Conservation (phyloP, 23 tunicate genomes). For the Ascidia mentula region DNA sequence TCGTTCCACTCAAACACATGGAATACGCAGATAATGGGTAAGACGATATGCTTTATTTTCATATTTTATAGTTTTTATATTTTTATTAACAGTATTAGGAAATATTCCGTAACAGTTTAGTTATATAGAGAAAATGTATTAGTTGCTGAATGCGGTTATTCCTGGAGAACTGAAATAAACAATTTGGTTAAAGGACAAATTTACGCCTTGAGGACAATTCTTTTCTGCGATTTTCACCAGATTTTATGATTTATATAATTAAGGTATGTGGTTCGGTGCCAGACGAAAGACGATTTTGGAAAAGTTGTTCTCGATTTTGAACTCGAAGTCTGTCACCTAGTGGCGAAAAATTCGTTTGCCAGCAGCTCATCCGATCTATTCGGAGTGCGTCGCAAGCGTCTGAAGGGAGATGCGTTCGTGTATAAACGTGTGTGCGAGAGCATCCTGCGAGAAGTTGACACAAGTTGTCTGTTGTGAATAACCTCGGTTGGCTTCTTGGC, state of each 20-base stretch:
- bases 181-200: too few relatives aligned
- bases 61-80: too few relatives aligned
- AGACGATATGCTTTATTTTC: not conserved
- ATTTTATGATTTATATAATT: too few relatives aligned
- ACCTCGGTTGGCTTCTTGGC: too few relatives aligned
- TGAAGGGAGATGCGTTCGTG: slow-evolving; percentile 95
- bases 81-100: too few relatives aligned
- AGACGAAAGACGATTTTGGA: slow-evolving; percentile 68
- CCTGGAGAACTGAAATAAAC: too few relatives aligned
- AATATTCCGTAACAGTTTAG: too few relatives aligned
- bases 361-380: slow-evolving; percentile 33
- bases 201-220: too few relatives aligned
- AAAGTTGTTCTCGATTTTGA: slow-evolving; percentile 87
- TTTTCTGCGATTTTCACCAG: too few relatives aligned
- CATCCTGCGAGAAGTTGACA: slow-evolving; percentile 50
- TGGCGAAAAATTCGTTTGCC: slow-evolving; percentile 33
- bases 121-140: too few relatives aligned
- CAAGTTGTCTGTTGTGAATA: not conserved
- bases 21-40: slow-evolving; percentile 58
- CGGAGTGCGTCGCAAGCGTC: slow-evolving; percentile 93
- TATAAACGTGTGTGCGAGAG: slow-evolving; percentile 86
- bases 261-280: slow-evolving; percentile 76
- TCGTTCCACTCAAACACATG: slow-evolving; percentile 65
- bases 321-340: slow-evolving; percentile 84
- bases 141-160: too few relatives aligned